Conservation (phyloP, 2,888 invertebrate genomes). For the Acanthosepion lycidas region DNA sequence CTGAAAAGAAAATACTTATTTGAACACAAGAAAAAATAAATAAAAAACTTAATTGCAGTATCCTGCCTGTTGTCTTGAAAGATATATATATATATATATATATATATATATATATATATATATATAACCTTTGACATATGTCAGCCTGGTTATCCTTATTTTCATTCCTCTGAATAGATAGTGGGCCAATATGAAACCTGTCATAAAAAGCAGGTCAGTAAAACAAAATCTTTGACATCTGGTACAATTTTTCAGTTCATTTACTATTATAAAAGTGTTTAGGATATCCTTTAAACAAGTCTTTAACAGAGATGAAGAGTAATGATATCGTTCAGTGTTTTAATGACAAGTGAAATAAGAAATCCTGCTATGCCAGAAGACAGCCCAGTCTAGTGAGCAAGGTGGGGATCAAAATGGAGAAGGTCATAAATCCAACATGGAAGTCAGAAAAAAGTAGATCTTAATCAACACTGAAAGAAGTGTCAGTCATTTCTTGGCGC, state of each 20-base stretch:
- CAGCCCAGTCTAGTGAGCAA: not conserved
- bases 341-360: not conserved
- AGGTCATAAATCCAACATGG: not conserved
- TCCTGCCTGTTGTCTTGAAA: no score
- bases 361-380: not conserved
- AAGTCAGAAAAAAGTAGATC: not conserved
- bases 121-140: no score
- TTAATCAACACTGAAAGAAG: not conserved
- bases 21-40: no score
- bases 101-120: no score
- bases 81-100: no score
- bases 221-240: not conserved
- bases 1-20: no score
- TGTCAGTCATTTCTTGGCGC: not conserved
- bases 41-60: no score
- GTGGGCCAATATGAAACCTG: not conserved
- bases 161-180: not conserved
- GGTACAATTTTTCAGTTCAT: not conserved
- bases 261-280: not conserved
- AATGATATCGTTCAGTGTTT: not conserved
- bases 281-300: conserved; percentile 16
- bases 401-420: not conserved
- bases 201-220: not conserved
- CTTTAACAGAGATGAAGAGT: not conserved
- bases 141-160: not conserved